Evolutionary conservation across 53 echinoderm and acorn worm genomes (phyloP).

Genomic region (Astropecten irregularis): DNA sequence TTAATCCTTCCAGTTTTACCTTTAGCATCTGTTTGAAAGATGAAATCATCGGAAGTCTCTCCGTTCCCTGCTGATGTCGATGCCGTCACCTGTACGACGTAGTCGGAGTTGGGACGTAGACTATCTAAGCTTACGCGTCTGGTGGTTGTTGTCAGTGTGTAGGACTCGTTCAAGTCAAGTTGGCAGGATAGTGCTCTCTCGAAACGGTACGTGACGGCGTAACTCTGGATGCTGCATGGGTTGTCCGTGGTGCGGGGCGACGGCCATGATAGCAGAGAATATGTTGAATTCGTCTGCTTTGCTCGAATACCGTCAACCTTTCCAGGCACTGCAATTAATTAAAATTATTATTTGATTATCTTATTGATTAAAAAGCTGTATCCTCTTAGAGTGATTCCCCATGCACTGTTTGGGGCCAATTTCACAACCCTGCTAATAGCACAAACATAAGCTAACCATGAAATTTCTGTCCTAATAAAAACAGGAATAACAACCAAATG

Average conservation of each 20-base stretch:
- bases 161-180: not conserved
- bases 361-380: too few relatives aligned
- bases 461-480: too few relatives aligned
- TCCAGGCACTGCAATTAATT: conserved; percentile 9
- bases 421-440: too few relatives aligned
- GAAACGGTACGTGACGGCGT: conserved; percentile 1
- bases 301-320: not conserved
- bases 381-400: too few relatives aligned
- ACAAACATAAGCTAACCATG: too few relatives aligned
- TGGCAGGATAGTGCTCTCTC: not conserved
- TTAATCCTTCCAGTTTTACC: conserved; percentile 28
- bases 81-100: conserved; percentile 20
- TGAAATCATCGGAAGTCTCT: not conserved
- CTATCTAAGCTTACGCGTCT: not conserved
- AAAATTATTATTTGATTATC: too few relatives aligned
- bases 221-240: conserved; percentile 16
- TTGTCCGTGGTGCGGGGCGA: conserved; percentile 3
- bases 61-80: conserved; percentile 6
- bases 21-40: not conserved
- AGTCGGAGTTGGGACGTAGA: conserved; percentile 4
- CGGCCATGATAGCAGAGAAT: not conserved
- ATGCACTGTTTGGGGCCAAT: too few relatives aligned
- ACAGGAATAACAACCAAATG: too few relatives aligned
- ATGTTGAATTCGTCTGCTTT: not conserved
- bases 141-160: conserved; percentile 2